These are phyloP conservation scores for Drosophila greeni DNA, from an alignment of 2,888 invertebrate species.

Conservation along the genomic window DNA sequence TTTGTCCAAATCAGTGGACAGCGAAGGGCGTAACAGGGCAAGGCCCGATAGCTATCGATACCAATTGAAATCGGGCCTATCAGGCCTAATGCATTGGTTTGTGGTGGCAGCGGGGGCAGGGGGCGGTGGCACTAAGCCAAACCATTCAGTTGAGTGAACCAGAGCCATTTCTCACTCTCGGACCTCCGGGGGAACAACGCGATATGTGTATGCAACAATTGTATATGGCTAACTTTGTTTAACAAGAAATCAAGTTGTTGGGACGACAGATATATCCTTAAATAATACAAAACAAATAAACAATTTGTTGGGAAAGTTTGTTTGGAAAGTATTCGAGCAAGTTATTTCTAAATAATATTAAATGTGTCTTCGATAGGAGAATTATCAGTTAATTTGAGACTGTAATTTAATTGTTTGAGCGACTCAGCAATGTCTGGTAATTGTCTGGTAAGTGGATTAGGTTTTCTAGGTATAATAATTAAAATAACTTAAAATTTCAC, in stretches of 20 bases:
- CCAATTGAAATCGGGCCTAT: constrained; percentile 31
- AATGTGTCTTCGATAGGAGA: not conserved
- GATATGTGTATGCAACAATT: constrained; percentile 1
- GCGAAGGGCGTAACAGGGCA: constrained; percentile 22
- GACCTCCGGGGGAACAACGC: not conserved
- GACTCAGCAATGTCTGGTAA: not conserved
- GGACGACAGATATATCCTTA: not conserved
- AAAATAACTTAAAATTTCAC: not conserved
- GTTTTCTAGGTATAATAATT: not conserved
- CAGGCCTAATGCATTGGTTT: constrained; percentile 21
- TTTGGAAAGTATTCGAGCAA: constrained; percentile 4
- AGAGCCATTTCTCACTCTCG: not conserved
- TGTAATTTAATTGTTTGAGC: too few species aligned
- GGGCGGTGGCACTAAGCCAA: constrained; percentile 1
- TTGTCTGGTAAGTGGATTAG: not conserved
- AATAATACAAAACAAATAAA: constrained; percentile 4
- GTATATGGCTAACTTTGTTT: constrained; percentile 1
- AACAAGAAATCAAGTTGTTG: constrained; percentile 1
- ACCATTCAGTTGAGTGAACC: constrained; percentile 10
- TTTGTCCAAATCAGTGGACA: constrained; percentile 55
- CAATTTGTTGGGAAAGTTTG: not conserved
- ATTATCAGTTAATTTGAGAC: not conserved
- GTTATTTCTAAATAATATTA: not conserved
- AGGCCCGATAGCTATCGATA: constrained; percentile 40
- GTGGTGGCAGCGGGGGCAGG: not conserved